Evolutionary conservation across 2,113 vertebrate species (phyloP).

Genomic region (Mesocricetus auratus): DNA sequence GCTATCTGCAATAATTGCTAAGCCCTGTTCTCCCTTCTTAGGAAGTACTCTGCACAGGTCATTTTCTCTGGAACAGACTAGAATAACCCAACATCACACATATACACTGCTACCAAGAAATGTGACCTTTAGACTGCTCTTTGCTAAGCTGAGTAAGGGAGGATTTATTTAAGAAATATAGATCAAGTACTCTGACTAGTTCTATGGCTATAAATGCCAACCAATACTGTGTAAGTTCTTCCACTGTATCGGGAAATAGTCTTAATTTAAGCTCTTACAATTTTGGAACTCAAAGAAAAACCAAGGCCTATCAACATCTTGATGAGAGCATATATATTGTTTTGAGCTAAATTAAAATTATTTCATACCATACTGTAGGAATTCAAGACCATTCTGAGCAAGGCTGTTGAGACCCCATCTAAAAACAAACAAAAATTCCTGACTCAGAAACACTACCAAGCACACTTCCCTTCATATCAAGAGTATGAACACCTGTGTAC

Average conservation of each 20-base stretch:
- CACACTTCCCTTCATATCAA: neutral
- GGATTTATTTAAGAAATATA: conserved; percentile 7
- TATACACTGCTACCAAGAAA: neutral
- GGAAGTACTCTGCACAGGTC: neutral
- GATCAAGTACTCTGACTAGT: neutral
- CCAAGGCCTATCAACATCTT: neutral
- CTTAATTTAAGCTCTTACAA: conserved; percentile 25
- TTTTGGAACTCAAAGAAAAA: conserved; percentile 46
- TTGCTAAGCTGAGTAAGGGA: neutral
- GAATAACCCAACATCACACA: neutral
- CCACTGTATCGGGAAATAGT: neutral
- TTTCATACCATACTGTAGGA: neutral
- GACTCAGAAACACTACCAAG: conserved; percentile 6
- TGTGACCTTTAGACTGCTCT: neutral
- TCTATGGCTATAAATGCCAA: neutral
- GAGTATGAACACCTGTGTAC: no score
- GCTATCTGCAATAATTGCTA: neutral
- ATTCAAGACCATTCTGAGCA: neutral
- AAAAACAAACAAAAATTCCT: neutral
- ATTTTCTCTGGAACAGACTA: neutral
- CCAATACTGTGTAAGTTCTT: neutral
- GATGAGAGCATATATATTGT: neutral
- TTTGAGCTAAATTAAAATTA: neutral
- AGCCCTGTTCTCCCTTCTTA: neutral
- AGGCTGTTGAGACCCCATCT: neutral